Conservation (phyloP, 2,113 vertebrate genomes). For the Catharus fuscescens region DNA sequence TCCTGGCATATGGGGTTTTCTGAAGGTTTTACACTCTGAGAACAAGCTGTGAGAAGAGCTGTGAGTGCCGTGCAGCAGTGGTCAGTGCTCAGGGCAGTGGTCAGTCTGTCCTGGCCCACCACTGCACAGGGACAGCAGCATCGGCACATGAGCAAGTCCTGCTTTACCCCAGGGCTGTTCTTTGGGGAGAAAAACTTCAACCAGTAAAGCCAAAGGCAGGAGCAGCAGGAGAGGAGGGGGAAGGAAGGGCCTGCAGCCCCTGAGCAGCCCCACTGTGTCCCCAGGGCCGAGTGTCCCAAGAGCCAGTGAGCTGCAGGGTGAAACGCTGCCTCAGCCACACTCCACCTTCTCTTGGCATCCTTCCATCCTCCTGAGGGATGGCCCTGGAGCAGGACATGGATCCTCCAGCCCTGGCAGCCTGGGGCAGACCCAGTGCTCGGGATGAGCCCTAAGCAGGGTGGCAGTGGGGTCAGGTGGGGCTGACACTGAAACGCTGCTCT, state of each 20-base stretch:
- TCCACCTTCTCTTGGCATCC: not conserved
- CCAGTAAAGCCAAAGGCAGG: not conserved
- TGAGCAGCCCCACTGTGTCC: not conserved
- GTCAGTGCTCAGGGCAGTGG: accelerated
- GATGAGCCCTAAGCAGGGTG: accelerated
- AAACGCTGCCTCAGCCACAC: accelerated
- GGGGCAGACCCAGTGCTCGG: not conserved
- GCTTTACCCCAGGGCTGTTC: not conserved
- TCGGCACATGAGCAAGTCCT: accelerated
- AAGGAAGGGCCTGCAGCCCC: not conserved
- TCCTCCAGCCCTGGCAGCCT: no score
- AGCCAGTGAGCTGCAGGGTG: not conserved
- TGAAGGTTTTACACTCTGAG: accelerated
- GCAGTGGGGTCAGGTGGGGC: not conserved
- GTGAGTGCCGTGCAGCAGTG: not conserved
- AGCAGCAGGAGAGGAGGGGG: not conserved
- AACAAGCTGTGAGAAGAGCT: not conserved
- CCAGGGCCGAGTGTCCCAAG: accelerated
- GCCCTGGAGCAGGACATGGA: not conserved
- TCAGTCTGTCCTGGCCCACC: accelerated
- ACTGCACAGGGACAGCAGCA: accelerated
- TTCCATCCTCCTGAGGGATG: accelerated
- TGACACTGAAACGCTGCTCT: accelerated
- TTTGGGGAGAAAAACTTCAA: not conserved
- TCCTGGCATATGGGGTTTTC: accelerated